These are phyloP conservation scores for Andrena minutula DNA, from an alignment of 2,888 invertebrate genomes.

Conservation along the genomic window DNA sequence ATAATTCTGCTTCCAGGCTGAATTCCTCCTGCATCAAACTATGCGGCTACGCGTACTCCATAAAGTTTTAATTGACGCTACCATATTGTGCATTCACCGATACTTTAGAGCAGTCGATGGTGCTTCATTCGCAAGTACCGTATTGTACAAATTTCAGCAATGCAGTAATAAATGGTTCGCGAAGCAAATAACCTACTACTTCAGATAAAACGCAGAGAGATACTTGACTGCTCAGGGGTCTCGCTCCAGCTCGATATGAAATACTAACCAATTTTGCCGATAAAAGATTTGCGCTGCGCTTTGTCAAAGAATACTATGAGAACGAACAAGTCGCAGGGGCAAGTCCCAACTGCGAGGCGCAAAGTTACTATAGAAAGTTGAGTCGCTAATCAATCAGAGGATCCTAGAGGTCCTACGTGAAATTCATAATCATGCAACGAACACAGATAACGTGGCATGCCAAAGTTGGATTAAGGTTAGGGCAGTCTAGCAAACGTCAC, in stretches of 20 bases:
- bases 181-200: background rate
- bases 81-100: background rate
- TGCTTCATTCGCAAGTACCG: no score
- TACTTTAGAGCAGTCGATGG: no score
- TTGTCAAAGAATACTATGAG: background rate
- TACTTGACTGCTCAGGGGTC: no score
- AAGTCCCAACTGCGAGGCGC: background rate
- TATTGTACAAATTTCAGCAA: no score
- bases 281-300: background rate
- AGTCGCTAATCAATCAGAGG: background rate
- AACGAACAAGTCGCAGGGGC: background rate
- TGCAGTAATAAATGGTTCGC: no score
- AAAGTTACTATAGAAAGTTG: no score
- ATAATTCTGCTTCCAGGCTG: background rate
- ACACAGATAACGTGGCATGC: conserved; percentile 37
- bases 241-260: no score
- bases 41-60: background rate
- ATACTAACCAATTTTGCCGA: no score
- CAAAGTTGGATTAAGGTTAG: conserved; percentile 40
- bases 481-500: conserved; percentile 30
- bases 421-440: conserved; percentile 46
- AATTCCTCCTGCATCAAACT: background rate
- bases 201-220: background rate
- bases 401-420: background rate
- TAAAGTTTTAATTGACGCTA: background rate